Evolutionary conservation across 2,888 invertebrate species (phyloP).

Genomic region (Ochropacha duplaris): DNA sequence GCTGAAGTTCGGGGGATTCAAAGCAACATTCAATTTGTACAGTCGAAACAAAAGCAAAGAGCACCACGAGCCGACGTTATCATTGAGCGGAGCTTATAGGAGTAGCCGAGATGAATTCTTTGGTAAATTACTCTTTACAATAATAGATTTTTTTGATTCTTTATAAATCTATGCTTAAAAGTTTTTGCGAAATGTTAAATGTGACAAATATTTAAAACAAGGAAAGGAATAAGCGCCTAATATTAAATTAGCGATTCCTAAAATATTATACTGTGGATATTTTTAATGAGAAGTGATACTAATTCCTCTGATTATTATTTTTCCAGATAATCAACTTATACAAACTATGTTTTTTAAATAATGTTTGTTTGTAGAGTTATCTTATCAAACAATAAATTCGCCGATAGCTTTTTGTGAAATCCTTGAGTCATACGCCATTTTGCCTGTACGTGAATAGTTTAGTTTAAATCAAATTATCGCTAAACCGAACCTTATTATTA

Average conservation of each 20-base stretch:
- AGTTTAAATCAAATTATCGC: neutral
- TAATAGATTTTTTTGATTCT: neutral
- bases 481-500: neutral
- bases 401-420: neutral
- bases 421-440: neutral
- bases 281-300: neutral
- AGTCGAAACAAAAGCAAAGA: constrained; percentile 39
- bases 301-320: neutral
- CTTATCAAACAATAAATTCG: neutral
- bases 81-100: constrained; percentile 62
- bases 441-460: neutral
- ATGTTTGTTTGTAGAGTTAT: neutral
- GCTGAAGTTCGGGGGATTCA: constrained; percentile 61
- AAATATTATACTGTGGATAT: no score
- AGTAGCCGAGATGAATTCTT: constrained; percentile 56
- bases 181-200: no score
- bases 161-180: no score
- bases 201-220: no score
- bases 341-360: no score
- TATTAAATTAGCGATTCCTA: no score
- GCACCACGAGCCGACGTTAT: constrained; percentile 40
- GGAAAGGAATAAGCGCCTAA: neutral
- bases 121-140: constrained; percentile 38
- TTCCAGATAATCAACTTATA: no score
- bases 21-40: constrained; percentile 55